Conservation (phyloP, 2,797 vertebrate genomes). For the Anomalospiza imberbis region DNA sequence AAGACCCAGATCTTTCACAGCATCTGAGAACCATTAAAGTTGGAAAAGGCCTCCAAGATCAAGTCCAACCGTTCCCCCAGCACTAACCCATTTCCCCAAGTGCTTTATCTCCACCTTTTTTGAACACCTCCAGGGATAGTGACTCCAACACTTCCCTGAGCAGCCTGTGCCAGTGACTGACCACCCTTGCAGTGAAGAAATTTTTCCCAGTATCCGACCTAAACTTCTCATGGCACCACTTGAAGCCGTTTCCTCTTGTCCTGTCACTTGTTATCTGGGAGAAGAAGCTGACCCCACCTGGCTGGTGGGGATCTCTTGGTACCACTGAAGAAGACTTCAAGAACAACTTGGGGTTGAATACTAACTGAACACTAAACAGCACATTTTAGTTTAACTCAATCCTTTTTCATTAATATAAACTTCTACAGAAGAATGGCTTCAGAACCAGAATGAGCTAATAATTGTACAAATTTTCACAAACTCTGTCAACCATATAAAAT, state of each 20-base stretch:
- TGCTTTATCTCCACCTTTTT: rapidly evolving
- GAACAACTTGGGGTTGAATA: not conserved
- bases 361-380: not conserved
- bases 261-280: not conserved
- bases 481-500: not conserved
- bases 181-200: not conserved
- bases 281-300: not conserved
- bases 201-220: not conserved
- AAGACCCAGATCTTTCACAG: not conserved
- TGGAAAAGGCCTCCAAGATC: not conserved
- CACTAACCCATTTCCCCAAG: not conserved
- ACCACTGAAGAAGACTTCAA: not conserved
- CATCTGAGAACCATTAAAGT: not conserved
- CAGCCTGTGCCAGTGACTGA: not conserved
- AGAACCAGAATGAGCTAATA: not conserved
- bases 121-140: not conserved
- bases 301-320: not conserved
- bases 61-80: not conserved
- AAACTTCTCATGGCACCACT: not conserved
- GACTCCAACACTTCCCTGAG: not conserved
- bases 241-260: not conserved
- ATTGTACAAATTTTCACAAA: not conserved
- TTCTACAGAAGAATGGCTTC: not conserved
- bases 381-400: not conserved
- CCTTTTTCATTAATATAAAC: not conserved